A percentile compares a stretch with the other conserved stretches of the same genome.
These are phyloP conservation scores for Drosophila robusta DNA, from an alignment of 2,888 invertebrate species.

Conservation along the genomic window DNA sequence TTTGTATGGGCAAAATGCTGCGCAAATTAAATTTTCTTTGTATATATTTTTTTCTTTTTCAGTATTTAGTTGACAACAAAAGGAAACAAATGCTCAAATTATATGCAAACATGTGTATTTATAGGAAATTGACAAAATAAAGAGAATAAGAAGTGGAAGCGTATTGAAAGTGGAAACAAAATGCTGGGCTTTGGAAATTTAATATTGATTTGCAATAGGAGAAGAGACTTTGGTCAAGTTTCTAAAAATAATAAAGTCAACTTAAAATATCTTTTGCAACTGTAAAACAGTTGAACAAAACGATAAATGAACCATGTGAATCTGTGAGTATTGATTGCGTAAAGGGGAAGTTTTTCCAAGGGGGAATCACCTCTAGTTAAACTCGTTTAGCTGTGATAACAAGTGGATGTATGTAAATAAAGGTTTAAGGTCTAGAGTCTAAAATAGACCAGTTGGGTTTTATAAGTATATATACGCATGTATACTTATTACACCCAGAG, in stretches of 20 bases:
- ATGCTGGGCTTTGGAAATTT: constrained; percentile 2
- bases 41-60: constrained; percentile 12
- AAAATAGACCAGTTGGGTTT: neutral
- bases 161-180: neutral
- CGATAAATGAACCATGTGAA: neutral
- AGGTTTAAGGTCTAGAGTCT: constrained; percentile 2
- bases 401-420: neutral
- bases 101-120: constrained; percentile 26
- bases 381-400: constrained; percentile 5
- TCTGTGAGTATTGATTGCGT: neutral
- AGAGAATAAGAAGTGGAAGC: neutral
- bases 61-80: constrained; percentile 22
- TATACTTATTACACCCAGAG: neutral
- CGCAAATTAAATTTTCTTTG: constrained; percentile 46
- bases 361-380: neutral
- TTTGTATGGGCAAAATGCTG: constrained; percentile 50
- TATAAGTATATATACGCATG: neutral
- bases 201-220: constrained; percentile 9
- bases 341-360: neutral
- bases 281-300: too few relatives aligned
- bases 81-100: constrained; percentile 31
- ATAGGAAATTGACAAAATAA: constrained; percentile 5
- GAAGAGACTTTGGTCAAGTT: neutral
- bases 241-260: neutral
- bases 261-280: too few relatives aligned